Base-by-base conservation (phyloP, 2,113 vertebrate genomes). In the Sisor rabdophorus region DNA sequence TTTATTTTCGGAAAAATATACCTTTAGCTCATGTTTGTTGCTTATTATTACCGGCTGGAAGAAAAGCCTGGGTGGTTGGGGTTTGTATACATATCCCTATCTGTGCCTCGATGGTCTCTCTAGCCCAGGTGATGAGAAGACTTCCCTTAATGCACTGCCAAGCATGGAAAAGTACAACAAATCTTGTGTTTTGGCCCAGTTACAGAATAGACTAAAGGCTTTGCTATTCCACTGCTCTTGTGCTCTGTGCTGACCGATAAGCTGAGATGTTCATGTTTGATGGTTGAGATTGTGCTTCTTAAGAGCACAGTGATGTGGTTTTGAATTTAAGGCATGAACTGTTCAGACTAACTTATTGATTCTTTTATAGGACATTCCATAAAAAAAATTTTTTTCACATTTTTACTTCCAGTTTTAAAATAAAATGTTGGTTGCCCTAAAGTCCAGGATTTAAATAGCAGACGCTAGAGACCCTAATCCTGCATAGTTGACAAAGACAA, bases 151-250 rank as follows among this genome's bases (percentile, higher is more conserved):
- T 58, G 80, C 76, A 73, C 67, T 71, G 76, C 63, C 79, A 77
- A 81, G 67, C 78, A 59, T 47, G 63, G 68, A 30, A 70, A 78
- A 58, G 58, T 71, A 75, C 48, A 24, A 52, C 3, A 32, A 28
- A 60, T 69, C 73, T 73, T 69, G 60, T 87, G 86, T 88, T 87
- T 86, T 84, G 85, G 87, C 84, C 84, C 85, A 84, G 84, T 86
- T 82, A 80, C 71, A 84, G 80, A 80, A 79, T 74, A 86, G 84
- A 86, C 64, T 69, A 70, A 79, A 80, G 75, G 74, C 75, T 80
- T 83, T 75, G 77, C 63, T 64, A 60, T 75, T 77, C 26, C 78
- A 56, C 63, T 79, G 65, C 72, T 53, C 71, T 77, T 76, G 55
- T 71, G 56, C 52, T 71, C 76, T 87, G 84, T 84, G 67, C 80